Conservation (phyloP, 2,888 invertebrate genomes). For the Drosophila recens region DNA sequence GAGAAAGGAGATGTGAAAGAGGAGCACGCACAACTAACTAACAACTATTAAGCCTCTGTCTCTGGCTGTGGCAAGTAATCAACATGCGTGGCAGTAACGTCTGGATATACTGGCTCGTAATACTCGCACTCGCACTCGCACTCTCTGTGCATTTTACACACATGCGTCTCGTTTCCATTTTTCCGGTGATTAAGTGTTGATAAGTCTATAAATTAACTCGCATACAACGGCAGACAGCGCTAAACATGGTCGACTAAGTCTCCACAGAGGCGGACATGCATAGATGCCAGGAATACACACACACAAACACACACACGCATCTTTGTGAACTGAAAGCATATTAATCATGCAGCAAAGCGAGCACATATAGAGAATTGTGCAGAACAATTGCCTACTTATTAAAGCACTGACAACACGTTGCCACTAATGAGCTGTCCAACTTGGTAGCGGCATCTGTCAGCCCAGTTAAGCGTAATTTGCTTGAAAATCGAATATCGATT, state of each 20-base stretch:
- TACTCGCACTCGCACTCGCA: slow-evolving; percentile 32
- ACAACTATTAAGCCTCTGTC: slow-evolving; percentile 77
- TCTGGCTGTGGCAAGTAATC: slow-evolving; percentile 60
- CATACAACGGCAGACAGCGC: slow-evolving; percentile 61
- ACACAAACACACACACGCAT: background rate
- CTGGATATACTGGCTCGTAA: slow-evolving; percentile 34
- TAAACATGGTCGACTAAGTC: slow-evolving; percentile 23
- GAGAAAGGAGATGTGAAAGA: background rate
- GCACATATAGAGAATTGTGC: slow-evolving; percentile 42
- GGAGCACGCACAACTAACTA: slow-evolving; percentile 78
- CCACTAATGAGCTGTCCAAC: slow-evolving; percentile 45
- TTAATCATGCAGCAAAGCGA: slow-evolving; percentile 67
- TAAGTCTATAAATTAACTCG: slow-evolving; percentile 79
- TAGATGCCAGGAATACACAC: slow-evolving; percentile 12
- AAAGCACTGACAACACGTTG: slow-evolving; percentile 26
- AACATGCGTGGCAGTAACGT: slow-evolving; percentile 71
- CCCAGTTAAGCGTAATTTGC: slow-evolving; percentile 13
- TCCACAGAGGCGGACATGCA: slow-evolving; percentile 8
- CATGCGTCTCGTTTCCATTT: slow-evolving; percentile 64
- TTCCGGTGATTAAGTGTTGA: slow-evolving; percentile 81
- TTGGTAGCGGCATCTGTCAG: background rate
- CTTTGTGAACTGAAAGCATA: slow-evolving; percentile 39
- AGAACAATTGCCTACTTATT: slow-evolving; percentile 62
- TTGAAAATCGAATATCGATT: slow-evolving; percentile 43
- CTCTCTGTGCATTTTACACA: slow-evolving; percentile 59